These are phyloP conservation scores for Melinopterus prodromus DNA, from an alignment of 2,888 invertebrate species.

Conservation along the genomic window DNA sequence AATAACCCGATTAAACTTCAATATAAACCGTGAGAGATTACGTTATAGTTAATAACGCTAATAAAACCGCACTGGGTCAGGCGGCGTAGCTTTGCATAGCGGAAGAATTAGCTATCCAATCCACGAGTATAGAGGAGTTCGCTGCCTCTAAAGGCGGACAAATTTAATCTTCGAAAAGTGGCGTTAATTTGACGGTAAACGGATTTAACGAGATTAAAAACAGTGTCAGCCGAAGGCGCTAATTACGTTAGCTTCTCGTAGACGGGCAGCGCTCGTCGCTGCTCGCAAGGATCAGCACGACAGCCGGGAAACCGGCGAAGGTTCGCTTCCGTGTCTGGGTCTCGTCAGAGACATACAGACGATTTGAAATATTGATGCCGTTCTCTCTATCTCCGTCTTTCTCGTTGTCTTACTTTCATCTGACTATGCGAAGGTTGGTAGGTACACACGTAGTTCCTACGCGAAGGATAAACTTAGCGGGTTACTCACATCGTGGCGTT, in stretches of 20 bases:
- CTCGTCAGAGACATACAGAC: neutral
- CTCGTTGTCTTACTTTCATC: neutral
- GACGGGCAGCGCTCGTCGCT: neutral
- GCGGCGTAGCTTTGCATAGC: neutral
- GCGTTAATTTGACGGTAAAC: slow-evolving; percentile 14
- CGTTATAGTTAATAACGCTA: neutral
- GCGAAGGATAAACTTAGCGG: neutral
- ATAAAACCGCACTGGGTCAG: neutral
- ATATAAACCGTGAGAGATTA: neutral
- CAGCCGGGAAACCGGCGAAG: neutral
- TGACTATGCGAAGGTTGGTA: neutral
- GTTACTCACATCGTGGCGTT: neutral
- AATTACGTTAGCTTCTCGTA: neutral
- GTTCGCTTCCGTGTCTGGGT: neutral
- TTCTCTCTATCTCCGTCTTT: neutral
- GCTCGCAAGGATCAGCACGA: neutral
- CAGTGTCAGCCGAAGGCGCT: slow-evolving; percentile 9
- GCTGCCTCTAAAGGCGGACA: neutral
- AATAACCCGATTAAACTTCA: neutral
- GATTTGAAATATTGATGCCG: neutral
- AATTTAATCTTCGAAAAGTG: slow-evolving; percentile 16
- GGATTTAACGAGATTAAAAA: slow-evolving; percentile 23
- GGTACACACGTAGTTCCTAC: neutral
- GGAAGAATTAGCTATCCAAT: neutral
- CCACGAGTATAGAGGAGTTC: neutral